phyloP scores from a whole-genome alignment of 2,113 vertebrate genomes.

The Meriones unguiculatus region DNA sequence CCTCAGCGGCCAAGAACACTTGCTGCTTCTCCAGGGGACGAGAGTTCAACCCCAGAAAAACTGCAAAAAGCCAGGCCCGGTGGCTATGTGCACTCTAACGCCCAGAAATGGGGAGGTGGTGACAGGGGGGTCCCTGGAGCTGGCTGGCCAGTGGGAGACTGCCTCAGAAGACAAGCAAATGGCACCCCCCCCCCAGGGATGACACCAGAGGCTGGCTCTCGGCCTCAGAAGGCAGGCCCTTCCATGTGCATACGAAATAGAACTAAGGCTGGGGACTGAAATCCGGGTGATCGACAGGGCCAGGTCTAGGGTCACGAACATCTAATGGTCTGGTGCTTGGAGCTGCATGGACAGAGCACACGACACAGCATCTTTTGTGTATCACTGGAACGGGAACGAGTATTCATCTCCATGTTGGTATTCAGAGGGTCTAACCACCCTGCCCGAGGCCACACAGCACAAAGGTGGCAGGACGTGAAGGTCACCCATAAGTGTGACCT shows the following conservation, averaged over 20 bases:
- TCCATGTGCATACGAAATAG: not conserved
- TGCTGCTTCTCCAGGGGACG: not conserved
- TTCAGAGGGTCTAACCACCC: not conserved
- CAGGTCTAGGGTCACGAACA: not conserved
- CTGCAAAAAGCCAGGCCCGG: not conserved
- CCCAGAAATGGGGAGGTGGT: not conserved
- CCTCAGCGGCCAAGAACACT: not conserved
- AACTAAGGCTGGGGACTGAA: not conserved
- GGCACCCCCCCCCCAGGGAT: not conserved
- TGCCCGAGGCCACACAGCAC: not conserved
- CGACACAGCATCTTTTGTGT: not conserved
- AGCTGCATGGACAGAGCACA: not conserved
- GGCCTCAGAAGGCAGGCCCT: not conserved
- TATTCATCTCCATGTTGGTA: too few species aligned
- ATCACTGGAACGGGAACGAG: too few species aligned
- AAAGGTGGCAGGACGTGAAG: not conserved
- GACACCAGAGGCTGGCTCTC: not conserved
- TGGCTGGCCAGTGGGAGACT: not conserved
- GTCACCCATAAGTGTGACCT: not conserved
- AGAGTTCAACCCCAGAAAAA: not conserved
- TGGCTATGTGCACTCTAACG: not conserved
- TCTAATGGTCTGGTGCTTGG: not conserved
- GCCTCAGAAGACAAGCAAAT: not conserved
- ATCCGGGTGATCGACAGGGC: rapidly evolving
- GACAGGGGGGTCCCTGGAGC: not conserved